These are phyloP conservation scores for Uloborus plumipes DNA, from an alignment of 2,888 invertebrate species.

Conservation along the genomic window DNA sequence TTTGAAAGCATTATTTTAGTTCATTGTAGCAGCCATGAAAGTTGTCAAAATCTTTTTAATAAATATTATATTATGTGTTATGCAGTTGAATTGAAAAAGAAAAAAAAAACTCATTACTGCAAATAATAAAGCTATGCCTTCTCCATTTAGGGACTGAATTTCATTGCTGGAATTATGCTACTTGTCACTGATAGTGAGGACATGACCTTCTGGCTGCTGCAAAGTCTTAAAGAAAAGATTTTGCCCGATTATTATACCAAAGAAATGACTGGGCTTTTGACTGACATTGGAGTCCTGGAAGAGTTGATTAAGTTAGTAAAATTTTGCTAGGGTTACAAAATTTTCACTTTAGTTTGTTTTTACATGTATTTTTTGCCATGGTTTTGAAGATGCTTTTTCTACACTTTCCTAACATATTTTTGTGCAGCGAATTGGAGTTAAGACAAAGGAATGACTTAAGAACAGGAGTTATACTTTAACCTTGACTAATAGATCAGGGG, in stretches of 20 bases:
- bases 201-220: conserved; percentile 91
- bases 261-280: conserved; percentile 89
- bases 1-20: too few relatives aligned
- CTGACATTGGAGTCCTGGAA: conserved; percentile 90
- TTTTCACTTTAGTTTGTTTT: too few relatives aligned
- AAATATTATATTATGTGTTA: background rate
- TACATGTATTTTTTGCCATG: too few relatives aligned
- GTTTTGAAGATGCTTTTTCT: too few relatives aligned
- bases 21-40: too few relatives aligned
- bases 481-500: too few relatives aligned
- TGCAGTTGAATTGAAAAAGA: background rate
- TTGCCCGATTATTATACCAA: conserved; percentile 89
- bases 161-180: conserved; percentile 88
- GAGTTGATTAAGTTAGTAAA: conserved; percentile 80
- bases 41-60: background rate
- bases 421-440: too few relatives aligned
- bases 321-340: background rate
- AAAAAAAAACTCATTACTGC: background rate
- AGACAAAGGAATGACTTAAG: too few relatives aligned
- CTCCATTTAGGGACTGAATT: conserved; percentile 85
- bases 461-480: too few relatives aligned
- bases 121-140: background rate
- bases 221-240: conserved; percentile 87
- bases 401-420: too few relatives aligned
- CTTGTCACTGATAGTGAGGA: conserved; percentile 91